These are phyloP conservation scores for Xenops minutus DNA, from an alignment of 2,797 vertebrate genomes.

Conservation along the genomic window DNA sequence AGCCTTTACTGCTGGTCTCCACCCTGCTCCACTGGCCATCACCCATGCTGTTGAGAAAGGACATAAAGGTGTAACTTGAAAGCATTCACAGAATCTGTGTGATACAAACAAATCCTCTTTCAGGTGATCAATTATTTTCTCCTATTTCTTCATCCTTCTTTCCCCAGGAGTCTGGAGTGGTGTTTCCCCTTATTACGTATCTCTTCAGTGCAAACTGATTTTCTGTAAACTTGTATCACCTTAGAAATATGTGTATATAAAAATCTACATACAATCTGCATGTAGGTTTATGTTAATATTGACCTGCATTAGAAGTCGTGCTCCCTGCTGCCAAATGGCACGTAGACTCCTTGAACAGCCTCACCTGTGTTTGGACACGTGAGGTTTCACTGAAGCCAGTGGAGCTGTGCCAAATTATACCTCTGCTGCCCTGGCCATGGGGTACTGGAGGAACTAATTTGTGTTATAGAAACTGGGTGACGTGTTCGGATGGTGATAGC, in stretches of 20 bases:
- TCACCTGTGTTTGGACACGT: background rate
- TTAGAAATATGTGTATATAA: rapidly evolving
- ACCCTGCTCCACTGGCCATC: background rate
- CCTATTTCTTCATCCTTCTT: background rate
- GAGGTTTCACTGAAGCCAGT: background rate
- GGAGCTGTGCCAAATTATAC: background rate
- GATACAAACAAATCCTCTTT: background rate
- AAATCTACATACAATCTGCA: background rate
- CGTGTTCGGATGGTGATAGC: rapidly evolving
- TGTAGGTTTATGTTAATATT: background rate
- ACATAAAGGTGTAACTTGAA: background rate
- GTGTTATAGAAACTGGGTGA: background rate
- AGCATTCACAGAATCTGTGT: background rate
- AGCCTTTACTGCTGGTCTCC: background rate
- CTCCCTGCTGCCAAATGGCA: background rate
- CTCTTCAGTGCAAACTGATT: background rate
- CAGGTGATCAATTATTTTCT: background rate
- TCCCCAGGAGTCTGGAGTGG: background rate
- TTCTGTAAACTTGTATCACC: rapidly evolving
- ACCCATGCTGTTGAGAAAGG: rapidly evolving
- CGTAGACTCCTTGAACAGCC: background rate
- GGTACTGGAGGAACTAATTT: background rate
- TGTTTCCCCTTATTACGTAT: rapidly evolving
- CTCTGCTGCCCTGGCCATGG: background rate
- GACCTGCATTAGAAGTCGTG: background rate